These are phyloP conservation scores for Neosilurus hyrtlii DNA, from an alignment of 2,797 vertebrate genomes.

Conservation along the genomic window DNA sequence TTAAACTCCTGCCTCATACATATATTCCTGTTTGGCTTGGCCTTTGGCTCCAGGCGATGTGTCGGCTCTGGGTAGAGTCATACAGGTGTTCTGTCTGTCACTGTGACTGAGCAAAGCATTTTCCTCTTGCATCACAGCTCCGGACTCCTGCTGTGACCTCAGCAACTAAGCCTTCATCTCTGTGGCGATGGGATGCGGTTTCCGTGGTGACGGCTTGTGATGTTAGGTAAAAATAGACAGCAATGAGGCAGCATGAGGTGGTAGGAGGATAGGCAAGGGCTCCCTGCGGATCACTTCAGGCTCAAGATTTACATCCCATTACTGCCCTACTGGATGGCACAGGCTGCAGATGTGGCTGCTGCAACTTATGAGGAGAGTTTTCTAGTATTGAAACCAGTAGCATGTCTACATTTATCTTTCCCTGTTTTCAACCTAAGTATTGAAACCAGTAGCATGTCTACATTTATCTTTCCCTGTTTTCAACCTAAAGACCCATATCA, in stretches of 20 bases:
- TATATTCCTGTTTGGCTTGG: constrained; percentile 60
- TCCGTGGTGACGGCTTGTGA: constrained; percentile 78
- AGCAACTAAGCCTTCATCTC: constrained; percentile 63
- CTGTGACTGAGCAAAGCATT: constrained; percentile 62
- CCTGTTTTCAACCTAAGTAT: not conserved
- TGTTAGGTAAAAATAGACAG: constrained; percentile 84
- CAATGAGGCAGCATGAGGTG: constrained; percentile 73
- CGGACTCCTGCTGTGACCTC: constrained; percentile 40
- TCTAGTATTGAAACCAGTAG: constrained; percentile 18
- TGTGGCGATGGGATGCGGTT: constrained; percentile 67
- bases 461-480: not conserved
- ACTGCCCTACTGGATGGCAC: constrained; percentile 52
- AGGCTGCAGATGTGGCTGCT: constrained; percentile 23
- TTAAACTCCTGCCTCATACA: constrained; percentile 57
- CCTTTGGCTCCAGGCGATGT: constrained; percentile 41
- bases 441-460: constrained; percentile 17
- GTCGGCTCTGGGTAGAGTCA: constrained; percentile 56
- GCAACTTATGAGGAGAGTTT: constrained; percentile 8
- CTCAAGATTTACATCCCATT: constrained; percentile 63
- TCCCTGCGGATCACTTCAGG: constrained; percentile 72
- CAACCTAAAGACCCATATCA: not conserved
- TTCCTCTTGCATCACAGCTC: constrained; percentile 62
- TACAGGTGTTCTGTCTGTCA: constrained; percentile 59
- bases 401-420: not conserved
- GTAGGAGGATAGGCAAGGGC: constrained; percentile 75